phyloP scores from a whole-genome alignment of 53 echinoderm and acorn worm genomes.

The Zoroaster sp. region DNA sequence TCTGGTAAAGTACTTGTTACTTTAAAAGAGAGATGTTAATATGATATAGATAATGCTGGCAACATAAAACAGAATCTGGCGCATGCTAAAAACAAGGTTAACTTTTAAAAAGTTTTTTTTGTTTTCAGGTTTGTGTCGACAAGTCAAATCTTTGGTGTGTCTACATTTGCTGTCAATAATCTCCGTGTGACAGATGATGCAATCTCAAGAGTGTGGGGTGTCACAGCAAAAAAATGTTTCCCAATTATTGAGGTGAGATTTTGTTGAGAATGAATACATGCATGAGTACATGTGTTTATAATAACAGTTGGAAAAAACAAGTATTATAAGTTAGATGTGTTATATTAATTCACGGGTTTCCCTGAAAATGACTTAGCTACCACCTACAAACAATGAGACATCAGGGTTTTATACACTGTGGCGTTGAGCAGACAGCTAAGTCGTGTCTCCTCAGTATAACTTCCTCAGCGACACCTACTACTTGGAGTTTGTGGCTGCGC shows the following conservation, averaged over 20 bases:
- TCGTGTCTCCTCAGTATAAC: conserved; percentile 62
- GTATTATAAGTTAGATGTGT: not conserved
- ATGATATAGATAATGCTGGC: not conserved
- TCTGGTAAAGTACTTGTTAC: not conserved
- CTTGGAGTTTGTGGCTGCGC: conserved; percentile 58
- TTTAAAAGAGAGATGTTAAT: not conserved
- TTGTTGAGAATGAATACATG: too few relatives aligned
- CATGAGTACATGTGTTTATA: too few relatives aligned
- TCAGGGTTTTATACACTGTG: conserved; percentile 82
- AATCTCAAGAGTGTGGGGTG: conserved; percentile 77
- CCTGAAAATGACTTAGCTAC: conserved; percentile 65
- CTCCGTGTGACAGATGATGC: conserved; percentile 65
- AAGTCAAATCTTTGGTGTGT: conserved; percentile 94
- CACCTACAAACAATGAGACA: conserved; percentile 83
- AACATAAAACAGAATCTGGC: not conserved
- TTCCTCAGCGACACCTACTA: conserved; percentile 77
- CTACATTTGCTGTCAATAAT: conserved; percentile 73
- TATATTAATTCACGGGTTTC: conserved; percentile 55
- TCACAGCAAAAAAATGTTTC: conserved; percentile 95
- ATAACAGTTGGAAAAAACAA: too few relatives aligned
- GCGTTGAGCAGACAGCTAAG: conserved; percentile 98
- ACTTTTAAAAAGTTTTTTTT: too few relatives aligned
- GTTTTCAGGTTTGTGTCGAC: conserved; percentile 90
- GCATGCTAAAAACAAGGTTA: too few relatives aligned
- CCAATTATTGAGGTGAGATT: conserved; percentile 85